Conservation (phyloP, 2,113 vertebrate genomes). For the Podarcis raffonei region DNA sequence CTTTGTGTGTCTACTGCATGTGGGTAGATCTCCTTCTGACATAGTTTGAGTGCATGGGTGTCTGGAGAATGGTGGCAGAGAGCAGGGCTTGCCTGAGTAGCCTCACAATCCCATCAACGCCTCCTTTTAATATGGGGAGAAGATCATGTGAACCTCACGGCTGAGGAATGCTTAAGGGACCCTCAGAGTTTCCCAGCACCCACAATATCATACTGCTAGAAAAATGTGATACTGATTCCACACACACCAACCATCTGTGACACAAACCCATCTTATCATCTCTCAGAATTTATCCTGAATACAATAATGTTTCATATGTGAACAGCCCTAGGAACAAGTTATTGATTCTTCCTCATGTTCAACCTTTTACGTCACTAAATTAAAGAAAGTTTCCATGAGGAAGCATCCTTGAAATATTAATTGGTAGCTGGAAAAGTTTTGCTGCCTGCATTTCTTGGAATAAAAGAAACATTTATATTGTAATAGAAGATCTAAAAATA, state of each 20-base stretch:
- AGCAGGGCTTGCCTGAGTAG: no score
- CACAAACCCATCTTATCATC: background rate
- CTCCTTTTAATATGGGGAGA: no score
- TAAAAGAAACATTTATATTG: conserved; percentile 55
- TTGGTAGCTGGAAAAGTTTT: conserved; percentile 37
- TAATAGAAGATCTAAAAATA: conserved; percentile 59
- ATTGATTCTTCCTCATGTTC: background rate
- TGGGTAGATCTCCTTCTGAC: no score
- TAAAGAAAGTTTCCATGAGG: background rate
- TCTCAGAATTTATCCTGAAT: background rate
- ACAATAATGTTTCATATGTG: background rate
- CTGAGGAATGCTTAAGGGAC: background rate
- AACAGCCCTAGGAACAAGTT: background rate
- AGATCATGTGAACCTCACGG: no score
- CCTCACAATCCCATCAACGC: no score
- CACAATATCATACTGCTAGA: background rate
- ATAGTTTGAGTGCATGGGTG: no score
- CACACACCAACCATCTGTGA: background rate
- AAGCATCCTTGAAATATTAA: conserved; percentile 18
- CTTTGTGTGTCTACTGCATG: no score
- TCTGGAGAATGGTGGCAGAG: no score
- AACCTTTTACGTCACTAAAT: background rate
- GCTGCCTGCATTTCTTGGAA: conserved; percentile 47
- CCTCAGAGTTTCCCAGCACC: background rate
- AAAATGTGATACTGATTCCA: background rate